Percentiles rank a stretch among this genome's conserved stretches.
These are phyloP conservation scores for Seriola quinqueradiata DNA, from an alignment of 2,113 vertebrate species.

Conservation along the genomic window DNA sequence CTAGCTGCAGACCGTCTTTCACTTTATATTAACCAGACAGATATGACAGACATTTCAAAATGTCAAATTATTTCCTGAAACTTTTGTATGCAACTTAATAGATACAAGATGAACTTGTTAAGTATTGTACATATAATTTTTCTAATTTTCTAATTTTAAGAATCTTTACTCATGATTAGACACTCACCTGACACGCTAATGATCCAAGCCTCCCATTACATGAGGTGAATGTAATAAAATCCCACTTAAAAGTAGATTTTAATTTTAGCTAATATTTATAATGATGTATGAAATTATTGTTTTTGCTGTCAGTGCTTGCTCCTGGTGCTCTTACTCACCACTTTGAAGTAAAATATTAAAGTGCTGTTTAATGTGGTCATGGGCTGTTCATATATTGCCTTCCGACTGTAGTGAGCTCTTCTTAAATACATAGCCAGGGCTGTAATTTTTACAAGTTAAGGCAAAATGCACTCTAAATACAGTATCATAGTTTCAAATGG, in stretches of 20 bases:
- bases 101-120: not conserved
- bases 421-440: conserved; percentile 84
- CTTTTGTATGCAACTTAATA: not conserved
- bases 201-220: conserved; percentile 72
- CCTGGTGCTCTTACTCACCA: conserved; percentile 69
- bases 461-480: conserved; percentile 87
- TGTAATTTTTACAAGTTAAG: conserved; percentile 88
- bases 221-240: conserved; percentile 69
- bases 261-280: conserved; percentile 84
- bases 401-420: conserved; percentile 76
- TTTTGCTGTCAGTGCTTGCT: conserved; percentile 77
- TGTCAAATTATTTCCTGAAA: not conserved
- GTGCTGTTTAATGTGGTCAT: conserved; percentile 86
- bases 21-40: not conserved
- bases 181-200: conserved; percentile 51
- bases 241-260: conserved; percentile 71
- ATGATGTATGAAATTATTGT: conserved; percentile 85
- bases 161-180: not conserved
- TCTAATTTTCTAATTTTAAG: not conserved
- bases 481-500: conserved; percentile 86
- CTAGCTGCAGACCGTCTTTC: not conserved
- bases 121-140: not conserved
- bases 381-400: conserved; percentile 78
- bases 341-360: conserved; percentile 87
- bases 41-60: no score